Evolutionary conservation across 2,113 vertebrate genomes (phyloP), one percentile per base, ranked within the genome.

Genomic region (Tragelaphus buxtoni): DNA sequence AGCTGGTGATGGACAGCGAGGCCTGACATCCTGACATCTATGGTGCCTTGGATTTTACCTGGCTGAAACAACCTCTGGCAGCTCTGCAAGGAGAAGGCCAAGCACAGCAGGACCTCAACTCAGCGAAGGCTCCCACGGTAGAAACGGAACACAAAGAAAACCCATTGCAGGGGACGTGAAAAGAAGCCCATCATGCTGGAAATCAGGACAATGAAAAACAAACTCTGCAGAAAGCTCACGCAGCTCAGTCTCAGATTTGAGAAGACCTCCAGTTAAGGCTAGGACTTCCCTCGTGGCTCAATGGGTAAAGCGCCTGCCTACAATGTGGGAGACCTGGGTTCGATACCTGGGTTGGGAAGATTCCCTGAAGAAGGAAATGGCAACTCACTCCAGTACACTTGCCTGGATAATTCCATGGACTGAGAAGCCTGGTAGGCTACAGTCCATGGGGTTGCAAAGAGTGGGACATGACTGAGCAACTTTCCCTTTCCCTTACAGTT

Each of bases 101-200:
- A n/a, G n/a, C 9, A 69, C 63, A 69, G 18, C n/a, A 69, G 63
- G 18, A 69, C 9, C n/a, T n/a, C 18, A 69, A 20, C n/a, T 20
- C 2, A 0, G 63, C 1, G 0, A 69, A 35, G 0, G 18, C n/a
- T 35, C n/a, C 17, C 0, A 0, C 1, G 8, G 18, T 35, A 69
- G 63, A 69, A 69, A 35, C 0, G 4, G 17, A 69, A 69, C 63
- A 69, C 8, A 35, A 69, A 35, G 32, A 69, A 35, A 69, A 69
- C 63, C 18, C 63, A 35, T 35, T 2, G 18, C 63, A 69, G n/a
- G 63, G 63, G n/a, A 69, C 35, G 63, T 22, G 63, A 69, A 9
- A 35, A 69, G 63, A 69, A 35, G 18, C 63, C 63, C n/a, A 69
- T 69, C n/a, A 4, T 69, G 9, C 63, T 69, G n/a, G n/a, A 69